Conservation (phyloP, 2,113 vertebrate genomes). For the Osmerus mordax region DNA sequence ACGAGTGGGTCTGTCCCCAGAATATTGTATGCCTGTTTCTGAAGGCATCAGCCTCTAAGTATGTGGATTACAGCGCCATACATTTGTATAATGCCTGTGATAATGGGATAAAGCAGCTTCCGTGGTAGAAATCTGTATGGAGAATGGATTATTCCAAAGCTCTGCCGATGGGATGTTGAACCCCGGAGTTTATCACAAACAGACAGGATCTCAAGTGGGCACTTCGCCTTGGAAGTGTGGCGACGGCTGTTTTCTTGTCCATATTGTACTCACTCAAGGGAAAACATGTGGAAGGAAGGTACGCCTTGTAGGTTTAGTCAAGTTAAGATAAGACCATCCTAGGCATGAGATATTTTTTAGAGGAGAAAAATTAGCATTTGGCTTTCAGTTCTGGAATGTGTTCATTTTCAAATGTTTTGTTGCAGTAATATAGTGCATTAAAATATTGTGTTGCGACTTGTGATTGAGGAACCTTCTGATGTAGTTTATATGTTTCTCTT, state of each 20-base stretch:
- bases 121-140: slow-evolving; percentile 69
- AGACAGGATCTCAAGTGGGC: slow-evolving; percentile 70
- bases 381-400: slow-evolving; percentile 49
- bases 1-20: slow-evolving; percentile 47
- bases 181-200: slow-evolving; percentile 70
- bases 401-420: slow-evolving; percentile 49
- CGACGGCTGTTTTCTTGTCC: slow-evolving; percentile 58
- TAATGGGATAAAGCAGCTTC: slow-evolving; percentile 76
- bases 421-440: not conserved
- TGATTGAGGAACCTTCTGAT: slow-evolving; percentile 53
- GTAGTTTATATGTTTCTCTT: slow-evolving; percentile 59
- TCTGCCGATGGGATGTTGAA: slow-evolving; percentile 67
- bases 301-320: slow-evolving; percentile 44
- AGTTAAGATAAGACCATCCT: slow-evolving; percentile 53
- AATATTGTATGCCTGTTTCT: slow-evolving; percentile 48
- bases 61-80: slow-evolving; percentile 72
- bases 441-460: slow-evolving; percentile 53
- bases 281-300: slow-evolving; percentile 38
- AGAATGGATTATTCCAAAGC: slow-evolving; percentile 73
- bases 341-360: slow-evolving; percentile 50
- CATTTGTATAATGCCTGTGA: slow-evolving; percentile 75
- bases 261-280: slow-evolving; percentile 46
- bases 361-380: slow-evolving; percentile 45
- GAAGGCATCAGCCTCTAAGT: slow-evolving; percentile 62
- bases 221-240: slow-evolving; percentile 54